phyloP scores from a whole-genome alignment of 1,140 invertebrate genomes.

The Ridgeia piscesae region DNA sequence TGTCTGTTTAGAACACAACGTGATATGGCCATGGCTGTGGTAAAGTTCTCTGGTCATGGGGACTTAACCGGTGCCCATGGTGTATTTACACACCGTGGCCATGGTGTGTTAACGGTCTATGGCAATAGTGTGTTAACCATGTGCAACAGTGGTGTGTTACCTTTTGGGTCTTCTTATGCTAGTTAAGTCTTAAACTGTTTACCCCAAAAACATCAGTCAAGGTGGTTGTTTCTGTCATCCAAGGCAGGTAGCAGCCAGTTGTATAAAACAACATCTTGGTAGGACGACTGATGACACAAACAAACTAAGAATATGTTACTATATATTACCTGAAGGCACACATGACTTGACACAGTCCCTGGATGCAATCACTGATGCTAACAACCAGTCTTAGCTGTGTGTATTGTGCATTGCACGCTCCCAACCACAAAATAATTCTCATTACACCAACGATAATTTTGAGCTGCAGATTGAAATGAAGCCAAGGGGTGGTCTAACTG shows the following conservation, averaged over 20 bases:
- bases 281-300: not conserved
- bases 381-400: not conserved
- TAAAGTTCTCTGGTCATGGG: too few relatives aligned
- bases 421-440: too few relatives aligned
- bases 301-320: not conserved
- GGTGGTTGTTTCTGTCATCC: not conserved
- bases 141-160: not conserved
- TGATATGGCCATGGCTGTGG: not conserved
- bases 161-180: not conserved
- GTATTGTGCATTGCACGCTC: not conserved
- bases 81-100: not conserved
- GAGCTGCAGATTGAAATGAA: too few relatives aligned
- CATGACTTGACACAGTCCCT: not conserved
- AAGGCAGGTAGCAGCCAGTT: not conserved
- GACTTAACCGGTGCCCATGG: not conserved
- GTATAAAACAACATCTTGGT: not conserved
- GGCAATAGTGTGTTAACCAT: not conserved
- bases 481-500: too few relatives aligned
- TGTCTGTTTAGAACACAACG: not conserved
- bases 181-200: conserved; percentile 6
- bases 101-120: not conserved
- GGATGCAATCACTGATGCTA: not conserved
- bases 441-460: too few relatives aligned
- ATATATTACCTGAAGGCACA: not conserved
- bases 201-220: not conserved